phyloP scores from a whole-genome alignment of 2,113 vertebrate genomes.

The Mormoops blainvillei region DNA sequence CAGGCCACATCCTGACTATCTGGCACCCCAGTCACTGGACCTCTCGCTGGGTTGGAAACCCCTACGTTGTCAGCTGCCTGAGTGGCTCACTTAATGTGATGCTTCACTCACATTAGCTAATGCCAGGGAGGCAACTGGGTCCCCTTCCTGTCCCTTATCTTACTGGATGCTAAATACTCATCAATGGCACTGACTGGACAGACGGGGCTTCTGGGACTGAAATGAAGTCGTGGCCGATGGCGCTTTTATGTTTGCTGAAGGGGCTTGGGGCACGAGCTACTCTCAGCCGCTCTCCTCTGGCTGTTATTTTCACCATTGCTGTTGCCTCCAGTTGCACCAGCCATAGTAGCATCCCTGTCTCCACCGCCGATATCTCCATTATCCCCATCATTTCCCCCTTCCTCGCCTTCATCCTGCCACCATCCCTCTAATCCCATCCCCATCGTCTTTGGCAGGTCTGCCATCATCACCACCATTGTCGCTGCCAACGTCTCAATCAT shows the following conservation, averaged over 20 bases:
- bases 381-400: not conserved
- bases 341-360: not conserved
- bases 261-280: not conserved
- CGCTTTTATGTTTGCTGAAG: accelerated
- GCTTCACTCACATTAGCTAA: not conserved
- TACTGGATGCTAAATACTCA: not conserved
- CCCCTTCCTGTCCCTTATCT: not conserved
- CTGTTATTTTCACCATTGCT: not conserved
- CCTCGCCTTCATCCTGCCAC: not conserved
- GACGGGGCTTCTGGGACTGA: not conserved
- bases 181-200: not conserved
- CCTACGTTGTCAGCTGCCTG: not conserved
- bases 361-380: not conserved
- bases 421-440: not conserved
- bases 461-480: not conserved
- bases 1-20: not conserved
- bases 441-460: not conserved
- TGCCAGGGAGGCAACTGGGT: not conserved
- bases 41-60: not conserved
- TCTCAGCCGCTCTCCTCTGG: not conserved
- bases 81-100: no score
- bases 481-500: not conserved
- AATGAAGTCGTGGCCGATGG: not conserved
- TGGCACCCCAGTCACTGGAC: not conserved
- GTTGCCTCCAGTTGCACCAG: not conserved